Evolutionary conservation across 2,888 invertebrate species (phyloP).

Genomic region (Troglohyphantes excavatus): DNA sequence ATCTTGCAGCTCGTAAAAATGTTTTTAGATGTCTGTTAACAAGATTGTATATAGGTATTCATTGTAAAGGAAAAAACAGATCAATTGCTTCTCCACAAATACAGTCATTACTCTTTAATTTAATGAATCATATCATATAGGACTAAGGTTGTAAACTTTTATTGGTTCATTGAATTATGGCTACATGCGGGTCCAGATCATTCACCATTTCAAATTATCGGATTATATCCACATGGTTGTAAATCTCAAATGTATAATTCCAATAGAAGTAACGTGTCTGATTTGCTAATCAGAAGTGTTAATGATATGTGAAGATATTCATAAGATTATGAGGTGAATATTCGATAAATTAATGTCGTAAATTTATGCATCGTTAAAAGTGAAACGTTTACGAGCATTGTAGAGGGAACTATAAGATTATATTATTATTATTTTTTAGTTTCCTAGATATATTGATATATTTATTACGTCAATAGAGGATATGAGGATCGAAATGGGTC

Average conservation of each 20-base stretch:
- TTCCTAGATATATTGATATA: too few species aligned
- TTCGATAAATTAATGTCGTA: background rate
- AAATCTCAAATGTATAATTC: background rate
- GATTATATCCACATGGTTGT: background rate
- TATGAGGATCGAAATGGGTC: too few species aligned
- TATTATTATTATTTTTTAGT: too few species aligned
- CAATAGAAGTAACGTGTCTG: background rate
- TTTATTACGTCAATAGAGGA: too few species aligned
- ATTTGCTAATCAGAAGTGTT: too few species aligned
- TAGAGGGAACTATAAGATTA: background rate
- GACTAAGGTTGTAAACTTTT: background rate
- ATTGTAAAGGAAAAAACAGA: background rate
- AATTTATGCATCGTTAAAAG: background rate
- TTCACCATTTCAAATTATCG: background rate
- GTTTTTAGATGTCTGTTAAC: background rate
- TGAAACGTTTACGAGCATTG: background rate
- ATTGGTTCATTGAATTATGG: background rate
- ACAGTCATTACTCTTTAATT: background rate
- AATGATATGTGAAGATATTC: too few species aligned
- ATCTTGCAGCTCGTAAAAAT: conserved; percentile 1
- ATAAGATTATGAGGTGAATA: too few species aligned
- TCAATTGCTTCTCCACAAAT: background rate
- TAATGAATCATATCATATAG: background rate
- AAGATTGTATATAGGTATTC: background rate
- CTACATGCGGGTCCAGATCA: background rate